Conservation (phyloP, 2,797 vertebrate species). For the Melanotaenia parkinsoni region DNA sequence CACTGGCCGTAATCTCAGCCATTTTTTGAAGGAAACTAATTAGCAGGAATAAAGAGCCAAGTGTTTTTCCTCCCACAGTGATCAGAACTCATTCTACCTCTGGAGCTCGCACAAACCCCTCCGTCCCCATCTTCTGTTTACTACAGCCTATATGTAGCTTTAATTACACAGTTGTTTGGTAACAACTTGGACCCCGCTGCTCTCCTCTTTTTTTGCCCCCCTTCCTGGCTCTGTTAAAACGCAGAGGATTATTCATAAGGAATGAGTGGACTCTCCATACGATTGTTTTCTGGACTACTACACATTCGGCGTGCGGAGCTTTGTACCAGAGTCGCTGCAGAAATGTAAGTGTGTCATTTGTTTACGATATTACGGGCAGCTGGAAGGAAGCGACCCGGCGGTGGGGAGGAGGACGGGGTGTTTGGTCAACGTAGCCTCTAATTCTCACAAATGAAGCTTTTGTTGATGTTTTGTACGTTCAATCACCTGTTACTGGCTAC, state of each 20-base stretch:
- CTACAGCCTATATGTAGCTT: slow-evolving; percentile 82
- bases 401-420: slow-evolving; percentile 28
- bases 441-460: slow-evolving; percentile 42
- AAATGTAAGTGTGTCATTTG: slow-evolving; percentile 80
- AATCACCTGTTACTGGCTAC: slow-evolving; percentile 74
- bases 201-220: slow-evolving; percentile 49
- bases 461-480: slow-evolving; percentile 42
- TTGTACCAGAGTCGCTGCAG: slow-evolving; percentile 76
- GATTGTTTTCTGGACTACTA: slow-evolving; percentile 79
- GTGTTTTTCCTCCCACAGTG: slow-evolving; percentile 82
- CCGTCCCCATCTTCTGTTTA: slow-evolving; percentile 80
- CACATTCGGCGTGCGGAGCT: slow-evolving; percentile 74
- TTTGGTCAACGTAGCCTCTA: slow-evolving; percentile 33
- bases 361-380: slow-evolving; percentile 65
- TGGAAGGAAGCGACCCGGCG: slow-evolving; percentile 41
- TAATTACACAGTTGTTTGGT: slow-evolving; percentile 81
- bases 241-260: slow-evolving; percentile 77
- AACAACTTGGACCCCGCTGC: slow-evolving; percentile 80
- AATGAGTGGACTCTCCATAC: slow-evolving; percentile 77
- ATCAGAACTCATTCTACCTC: slow-evolving; percentile 86
- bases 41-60: slow-evolving; percentile 85
- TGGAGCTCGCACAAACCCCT: slow-evolving; percentile 82
- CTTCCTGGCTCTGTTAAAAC: slow-evolving; percentile 71
- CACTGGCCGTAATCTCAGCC: slow-evolving; percentile 81
- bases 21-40: slow-evolving; percentile 86